phyloP scores from a whole-genome alignment of 2,888 invertebrate genomes.

The Caenorhabditis becei region DNA sequence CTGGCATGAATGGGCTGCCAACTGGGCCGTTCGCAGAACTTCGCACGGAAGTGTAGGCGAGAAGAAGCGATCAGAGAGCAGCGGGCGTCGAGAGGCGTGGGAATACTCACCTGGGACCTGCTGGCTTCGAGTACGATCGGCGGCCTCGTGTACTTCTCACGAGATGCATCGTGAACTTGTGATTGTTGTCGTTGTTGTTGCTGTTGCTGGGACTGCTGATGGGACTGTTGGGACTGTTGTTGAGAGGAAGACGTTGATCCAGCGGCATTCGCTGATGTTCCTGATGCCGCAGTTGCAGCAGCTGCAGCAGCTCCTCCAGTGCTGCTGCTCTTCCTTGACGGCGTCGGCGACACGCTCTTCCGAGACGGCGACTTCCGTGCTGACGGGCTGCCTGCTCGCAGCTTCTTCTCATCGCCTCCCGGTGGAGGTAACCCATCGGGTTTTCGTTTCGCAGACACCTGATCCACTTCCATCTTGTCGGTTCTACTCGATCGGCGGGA shows the following conservation, averaged over 20 bases:
- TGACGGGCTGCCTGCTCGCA: conserved; percentile 64
- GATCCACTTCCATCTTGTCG: conserved; percentile 71
- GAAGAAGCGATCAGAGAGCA: conserved; percentile 30
- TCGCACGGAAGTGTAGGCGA: conserved; percentile 33
- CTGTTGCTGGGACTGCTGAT: conserved; percentile 10
- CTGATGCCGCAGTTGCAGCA: conserved; percentile 35
- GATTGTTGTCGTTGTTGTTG: conserved; percentile 6
- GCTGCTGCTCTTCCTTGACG: conserved; percentile 48
- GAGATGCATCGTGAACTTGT: conserved; percentile 35
- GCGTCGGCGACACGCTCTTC: conserved; percentile 58
- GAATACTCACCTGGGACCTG: conserved; percentile 73
- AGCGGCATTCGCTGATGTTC: conserved; percentile 6
- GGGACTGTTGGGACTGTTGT: conserved; percentile 3
- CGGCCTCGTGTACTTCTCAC: conserved; percentile 72
- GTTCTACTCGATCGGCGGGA: conserved; percentile 62
- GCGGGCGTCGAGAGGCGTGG: not conserved
- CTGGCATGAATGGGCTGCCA: conserved; percentile 60
- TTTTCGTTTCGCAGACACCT: conserved; percentile 64
- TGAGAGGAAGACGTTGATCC: not conserved
- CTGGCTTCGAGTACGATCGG: conserved; percentile 79
- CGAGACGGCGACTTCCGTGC: conserved; percentile 50
- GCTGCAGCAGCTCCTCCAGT: conserved; percentile 15
- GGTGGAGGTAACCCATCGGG: conserved; percentile 66
- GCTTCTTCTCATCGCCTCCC: conserved; percentile 70
- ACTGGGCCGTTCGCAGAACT: conserved; percentile 40